Base-by-base conservation (phyloP, 2,888 invertebrate genomes). In the Phyto melanocephala region DNA sequence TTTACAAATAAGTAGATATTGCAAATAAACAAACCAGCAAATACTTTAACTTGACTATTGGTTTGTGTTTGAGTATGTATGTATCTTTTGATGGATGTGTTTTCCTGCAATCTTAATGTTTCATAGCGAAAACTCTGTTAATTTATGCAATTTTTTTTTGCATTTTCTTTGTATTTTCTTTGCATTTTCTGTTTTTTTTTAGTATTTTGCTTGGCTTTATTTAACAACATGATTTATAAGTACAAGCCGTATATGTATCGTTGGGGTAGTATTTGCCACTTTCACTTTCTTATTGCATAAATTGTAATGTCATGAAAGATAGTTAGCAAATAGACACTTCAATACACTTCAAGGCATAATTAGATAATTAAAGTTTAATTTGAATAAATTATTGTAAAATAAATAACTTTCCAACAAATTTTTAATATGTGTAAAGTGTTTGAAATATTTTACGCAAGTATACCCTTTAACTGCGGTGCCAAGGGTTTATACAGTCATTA, bases 81-180 rank as follows among this genome's bases (percentile, higher is more conserved):
- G 7, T 13, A 28, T 40, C 56, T 54, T 60, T 67, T 15, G n/a
- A 79, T 80, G 54, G 33, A 22, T 60, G 72, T n/a, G n/a, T 13
- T 62, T 72, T 52, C 37, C 40, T 81, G 15, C 67, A 71, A 60
- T 76, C 47, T 47, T 62, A 71, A 63, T 63, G 28, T 20, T 77
- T 77, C 72, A 45, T 65, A 33, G 40, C 22, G 42, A 58, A 67
- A 70, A 75, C 77, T 72, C 65, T 74, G 63, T 63, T 37, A 80
- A 74, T 80, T 74, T 67, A 74, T 56, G 37, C 50, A 70, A 71
- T 54, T 52, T 15, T 74, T 58, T 22, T 35, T 56, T 68, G 47
- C 6, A 24, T 35, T 17, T 47, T 47, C 20, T 42, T 13, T 63
- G 13, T 5, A 22, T 35, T 35, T 47, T 11, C 28, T 20, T 17